Base-by-base conservation (phyloP, 2,113 vertebrate species). In the Narcine bancroftii region DNA sequence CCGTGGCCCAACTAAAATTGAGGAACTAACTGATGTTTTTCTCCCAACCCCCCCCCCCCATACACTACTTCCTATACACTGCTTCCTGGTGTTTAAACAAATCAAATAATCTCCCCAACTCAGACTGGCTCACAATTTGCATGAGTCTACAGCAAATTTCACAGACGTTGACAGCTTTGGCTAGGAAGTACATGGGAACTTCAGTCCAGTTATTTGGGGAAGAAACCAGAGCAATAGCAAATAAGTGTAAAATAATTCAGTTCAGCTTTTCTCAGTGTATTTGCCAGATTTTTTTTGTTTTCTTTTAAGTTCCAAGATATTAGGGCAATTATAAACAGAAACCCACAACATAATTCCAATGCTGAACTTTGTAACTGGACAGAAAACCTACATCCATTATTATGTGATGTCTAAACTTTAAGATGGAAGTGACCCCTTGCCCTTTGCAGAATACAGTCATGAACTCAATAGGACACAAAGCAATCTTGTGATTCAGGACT, bases 61-160 rank as follows among this genome's bases (percentile, higher is more conserved):
- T n/a, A n/a, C n/a, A n/a, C n/a, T n/a, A n/a, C n/a, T 45, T 29
- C 29, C 26, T 19, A 7, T 39, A 39, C 26, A 39, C 45, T 71
- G 71, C 89, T 91, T 91, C 89, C 89, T 91, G 89, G 89, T 71
- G 89, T 91, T 91, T 91, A 91, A 42, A 71, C 71, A 91, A 91
- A 91, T 91, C 89, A 91, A 91, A 91, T 71, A 42, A 69, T 63
- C 63, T 91, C 89, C 65, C 63, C 65, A 69, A 11, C 63, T 24
- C 89, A 47, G 42, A 47, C 89, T 71, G 66, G 89, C 89, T 26
- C 39, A 21, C 63, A 69, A 91, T 91, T 91, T 69, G 89, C 89
- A 91, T 91, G 63, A 33, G 45, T 29, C 56, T 47, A 47, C 42
- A 91, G 65, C 71, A 91, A 69, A 91, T 69, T 91, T 24, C 39